Conservation (phyloP, 2,113 vertebrate genomes). For the Periophthalmus modestus region DNA sequence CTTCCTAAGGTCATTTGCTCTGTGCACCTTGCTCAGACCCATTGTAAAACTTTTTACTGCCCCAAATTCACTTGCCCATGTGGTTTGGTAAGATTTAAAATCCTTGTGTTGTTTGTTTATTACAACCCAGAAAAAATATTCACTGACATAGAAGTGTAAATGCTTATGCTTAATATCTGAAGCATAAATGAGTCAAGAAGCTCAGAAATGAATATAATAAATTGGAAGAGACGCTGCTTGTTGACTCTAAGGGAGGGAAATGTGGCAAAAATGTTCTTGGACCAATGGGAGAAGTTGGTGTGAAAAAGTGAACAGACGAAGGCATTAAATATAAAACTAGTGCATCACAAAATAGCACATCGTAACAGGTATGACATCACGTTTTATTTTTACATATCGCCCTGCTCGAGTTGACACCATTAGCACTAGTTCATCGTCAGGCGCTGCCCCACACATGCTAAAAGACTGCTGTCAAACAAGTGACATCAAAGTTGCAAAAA, state of each 20-base stretch:
- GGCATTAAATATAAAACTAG: too few species aligned
- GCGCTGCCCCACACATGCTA: neutral
- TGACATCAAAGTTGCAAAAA: constrained; percentile 24
- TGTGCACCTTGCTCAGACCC: constrained; percentile 27
- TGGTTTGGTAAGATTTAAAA: too few species aligned
- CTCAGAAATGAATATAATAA: neutral
- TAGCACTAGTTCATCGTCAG: neutral
- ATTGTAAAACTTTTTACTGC: constrained; percentile 3
- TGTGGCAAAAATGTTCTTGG: too few species aligned
- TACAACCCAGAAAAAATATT: neutral
- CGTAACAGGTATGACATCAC: too few species aligned
- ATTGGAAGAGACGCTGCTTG: neutral
- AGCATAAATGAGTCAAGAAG: neutral
- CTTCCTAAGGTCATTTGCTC: constrained; percentile 25
- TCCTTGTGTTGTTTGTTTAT: neutral
- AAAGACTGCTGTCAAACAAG: constrained; percentile 20
- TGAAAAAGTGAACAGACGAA: too few species aligned
- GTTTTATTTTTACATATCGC: too few species aligned
- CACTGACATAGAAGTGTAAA: neutral
- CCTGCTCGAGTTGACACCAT: neutral
- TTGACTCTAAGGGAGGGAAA: neutral
- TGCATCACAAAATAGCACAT: too few species aligned
- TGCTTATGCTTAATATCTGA: neutral
- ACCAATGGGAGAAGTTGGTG: too few species aligned
- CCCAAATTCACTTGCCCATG: neutral